Evolutionary conservation across 2,797 vertebrate species (phyloP), one percentile per base, ranked within the genome.

Genomic region (Nyctibius grandis): DNA sequence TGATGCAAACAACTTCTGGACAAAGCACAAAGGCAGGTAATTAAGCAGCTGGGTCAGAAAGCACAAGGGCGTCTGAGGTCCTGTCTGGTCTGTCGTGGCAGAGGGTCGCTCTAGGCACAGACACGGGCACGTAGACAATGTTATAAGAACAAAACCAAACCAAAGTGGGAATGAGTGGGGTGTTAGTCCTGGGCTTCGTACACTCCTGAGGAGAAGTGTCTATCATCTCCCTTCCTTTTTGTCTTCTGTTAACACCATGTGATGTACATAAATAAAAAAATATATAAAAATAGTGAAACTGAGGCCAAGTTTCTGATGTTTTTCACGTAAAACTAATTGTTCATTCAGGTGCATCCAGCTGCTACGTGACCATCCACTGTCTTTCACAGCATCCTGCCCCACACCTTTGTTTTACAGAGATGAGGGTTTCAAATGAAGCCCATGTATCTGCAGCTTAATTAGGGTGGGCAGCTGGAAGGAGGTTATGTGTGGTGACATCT

Each of bases 111-210:
- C 51, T 13, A 12, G 31, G 65, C n/a, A 34, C 48, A 9, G 34
- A 15, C 40, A 9, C 48, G 23, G 21, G 17, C 56, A 4, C 2
- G 31, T 9, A 33, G 56, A 33, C 64, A 57, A 11, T 13, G 1
- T 15, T 21, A 3, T 23, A 15, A 67, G 50, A 63, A 9, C 26
- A 8, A 57, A 63, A 56, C 11, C 11, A 29, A 45, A 38, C 25
- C 17, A 20, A 72, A 40, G 17, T 9, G 13, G 64, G 26, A 36
- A 8, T 13, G 28, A 36, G 14, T 4, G 31, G 14, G 34, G 13
- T 9, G 3, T 21, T 17, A 18, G 9, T 11, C 3, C 2, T 0
- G 18, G 36, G 11, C 21, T 60, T n/a, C n/a, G n/a, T n/a, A n/a
- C n/a, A n/a, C n/a, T n/a, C n/a, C n/a, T n/a, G n/a, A n/a, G n/a